A percentile compares a stretch with the other conserved stretches of the same genome.
phyloP scores from a whole-genome alignment of 1,140 invertebrate genomes.

The Tetraneura akinire region DNA sequence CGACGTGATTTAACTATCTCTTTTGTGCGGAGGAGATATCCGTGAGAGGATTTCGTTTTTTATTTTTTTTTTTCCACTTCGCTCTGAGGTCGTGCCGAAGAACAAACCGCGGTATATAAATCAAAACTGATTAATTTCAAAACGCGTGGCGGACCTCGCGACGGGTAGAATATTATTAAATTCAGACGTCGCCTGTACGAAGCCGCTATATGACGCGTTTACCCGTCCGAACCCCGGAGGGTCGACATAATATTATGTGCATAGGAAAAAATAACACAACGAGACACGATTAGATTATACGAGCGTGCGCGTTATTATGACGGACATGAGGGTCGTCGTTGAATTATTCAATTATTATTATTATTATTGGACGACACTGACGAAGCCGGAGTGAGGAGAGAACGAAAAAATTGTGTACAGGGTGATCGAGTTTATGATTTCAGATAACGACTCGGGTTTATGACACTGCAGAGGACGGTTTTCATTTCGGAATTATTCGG shows the following conservation, averaged over 20 bases:
- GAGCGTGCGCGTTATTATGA: background rate
- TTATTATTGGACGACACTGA: background rate
- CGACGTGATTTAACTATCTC: no score
- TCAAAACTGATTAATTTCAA: conserved; percentile 37
- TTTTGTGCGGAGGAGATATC: background rate
- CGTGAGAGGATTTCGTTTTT: conserved; percentile 19
- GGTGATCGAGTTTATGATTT: no score
- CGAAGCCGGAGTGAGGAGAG: background rate
- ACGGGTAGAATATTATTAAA: background rate
- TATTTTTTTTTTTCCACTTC: no score
- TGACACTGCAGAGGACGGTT: no score
- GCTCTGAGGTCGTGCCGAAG: background rate
- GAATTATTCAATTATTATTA: conserved; percentile 43
- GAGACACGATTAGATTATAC: conserved; percentile 41
- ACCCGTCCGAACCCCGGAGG: background rate
- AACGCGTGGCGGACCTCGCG: background rate
- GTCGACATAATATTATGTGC: background rate
- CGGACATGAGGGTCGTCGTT: background rate
- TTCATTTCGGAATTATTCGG: no score
- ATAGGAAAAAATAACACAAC: conserved; percentile 24
- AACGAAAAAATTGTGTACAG: background rate
- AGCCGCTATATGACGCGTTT: no score
- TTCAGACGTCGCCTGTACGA: background rate
- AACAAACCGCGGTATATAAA: background rate
- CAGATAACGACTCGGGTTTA: no score